phyloP scores from a whole-genome alignment of 2,888 invertebrate species.

The Blera fallax region DNA sequence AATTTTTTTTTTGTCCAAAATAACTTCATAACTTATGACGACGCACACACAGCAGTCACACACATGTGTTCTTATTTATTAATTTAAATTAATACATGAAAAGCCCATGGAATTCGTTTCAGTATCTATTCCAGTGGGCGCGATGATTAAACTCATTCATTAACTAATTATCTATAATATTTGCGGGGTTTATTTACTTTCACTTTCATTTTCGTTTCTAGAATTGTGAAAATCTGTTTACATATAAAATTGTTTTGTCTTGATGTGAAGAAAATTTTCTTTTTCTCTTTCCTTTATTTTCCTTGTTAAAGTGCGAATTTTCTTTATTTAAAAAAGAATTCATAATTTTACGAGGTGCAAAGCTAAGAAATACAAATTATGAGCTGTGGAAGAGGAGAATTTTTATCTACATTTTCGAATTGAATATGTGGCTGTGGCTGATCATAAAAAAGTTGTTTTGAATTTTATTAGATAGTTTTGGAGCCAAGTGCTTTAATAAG shows the following conservation, averaged over 20 bases:
- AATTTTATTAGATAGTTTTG: neutral
- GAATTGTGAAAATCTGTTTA: conserved; percentile 45
- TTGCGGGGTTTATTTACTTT: conserved; percentile 52
- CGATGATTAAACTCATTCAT: conserved; percentile 53
- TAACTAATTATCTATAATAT: conserved; percentile 49
- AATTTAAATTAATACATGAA: conserved; percentile 49
- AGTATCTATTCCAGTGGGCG: conserved; percentile 54
- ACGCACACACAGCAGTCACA: neutral
- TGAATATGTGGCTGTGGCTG: conserved; percentile 18
- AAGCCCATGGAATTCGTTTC: conserved; percentile 45
- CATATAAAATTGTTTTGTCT: conserved; percentile 17
- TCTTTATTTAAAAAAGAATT: neutral
- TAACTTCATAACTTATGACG: neutral
- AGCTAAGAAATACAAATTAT: neutral
- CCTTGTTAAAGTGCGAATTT: neutral
- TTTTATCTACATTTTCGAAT: conserved; percentile 17
- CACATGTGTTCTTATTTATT: neutral
- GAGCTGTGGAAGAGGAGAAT: conserved; percentile 7
- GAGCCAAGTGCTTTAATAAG: neutral
- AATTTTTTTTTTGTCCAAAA: neutral
- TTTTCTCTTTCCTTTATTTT: neutral
- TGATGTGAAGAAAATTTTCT: neutral
- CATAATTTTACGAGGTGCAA: neutral
- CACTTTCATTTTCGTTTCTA: conserved; percentile 19
- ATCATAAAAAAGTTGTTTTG: neutral